Evolutionary conservation across 2,888 invertebrate species (phyloP).

Genomic region (Hecatera dysodea): DNA sequence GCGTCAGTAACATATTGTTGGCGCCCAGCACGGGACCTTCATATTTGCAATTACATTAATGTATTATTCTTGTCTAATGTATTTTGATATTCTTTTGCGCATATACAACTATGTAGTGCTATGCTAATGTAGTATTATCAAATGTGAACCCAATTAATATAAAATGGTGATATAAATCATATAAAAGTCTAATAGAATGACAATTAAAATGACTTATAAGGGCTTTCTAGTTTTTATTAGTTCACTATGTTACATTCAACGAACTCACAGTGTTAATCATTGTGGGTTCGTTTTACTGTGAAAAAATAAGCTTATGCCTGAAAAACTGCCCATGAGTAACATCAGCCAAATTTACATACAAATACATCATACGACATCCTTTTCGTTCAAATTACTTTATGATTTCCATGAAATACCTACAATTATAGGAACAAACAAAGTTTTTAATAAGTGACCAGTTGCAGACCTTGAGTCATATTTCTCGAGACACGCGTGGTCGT

Average conservation of each 20-base stretch:
- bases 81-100: background rate
- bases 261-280: background rate
- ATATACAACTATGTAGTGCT: background rate
- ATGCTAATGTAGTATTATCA: background rate
- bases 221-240: background rate
- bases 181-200: background rate
- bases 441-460: slow-evolving; percentile 50
- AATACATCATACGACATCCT: slow-evolving; percentile 19
- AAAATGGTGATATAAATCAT: background rate
- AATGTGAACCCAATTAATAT: background rate
- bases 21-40: slow-evolving; percentile 36
- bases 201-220: background rate
- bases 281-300: no score
- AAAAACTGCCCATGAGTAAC: slow-evolving; percentile 29
- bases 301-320: background rate
- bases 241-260: background rate
- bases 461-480: slow-evolving; percentile 67
- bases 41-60: background rate
- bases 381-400: slow-evolving; percentile 35
- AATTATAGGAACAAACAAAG: slow-evolving; percentile 53
- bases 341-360: slow-evolving; percentile 32
- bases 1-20: slow-evolving; percentile 49
- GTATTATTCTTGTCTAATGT: background rate
- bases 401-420: slow-evolving; percentile 49
- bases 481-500: slow-evolving; percentile 46